Evolutionary conservation across 2,797 vertebrate genomes (phyloP).

Genomic region (Ceryle rudis): DNA sequence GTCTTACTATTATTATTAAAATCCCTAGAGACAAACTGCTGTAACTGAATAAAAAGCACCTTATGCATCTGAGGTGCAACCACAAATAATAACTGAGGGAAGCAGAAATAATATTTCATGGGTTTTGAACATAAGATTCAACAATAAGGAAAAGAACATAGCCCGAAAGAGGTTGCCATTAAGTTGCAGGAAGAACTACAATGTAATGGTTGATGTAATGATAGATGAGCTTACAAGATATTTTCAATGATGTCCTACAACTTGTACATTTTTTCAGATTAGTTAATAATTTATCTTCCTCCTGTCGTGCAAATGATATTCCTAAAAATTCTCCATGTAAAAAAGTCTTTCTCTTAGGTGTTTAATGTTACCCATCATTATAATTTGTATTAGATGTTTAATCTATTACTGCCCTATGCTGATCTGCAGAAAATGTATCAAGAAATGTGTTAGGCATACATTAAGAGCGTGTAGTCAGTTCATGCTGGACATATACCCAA

Average conservation of each 20-base stretch:
- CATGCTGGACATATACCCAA: neutral
- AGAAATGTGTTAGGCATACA: neutral
- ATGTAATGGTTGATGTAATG: neutral
- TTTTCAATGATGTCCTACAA: neutral
- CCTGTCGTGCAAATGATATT: neutral
- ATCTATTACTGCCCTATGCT: neutral
- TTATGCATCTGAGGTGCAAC: neutral
- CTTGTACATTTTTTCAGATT: neutral
- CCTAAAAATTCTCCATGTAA: neutral
- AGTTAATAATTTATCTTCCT: neutral
- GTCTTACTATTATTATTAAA: neutral
- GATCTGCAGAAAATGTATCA: neutral
- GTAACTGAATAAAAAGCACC: neutral
- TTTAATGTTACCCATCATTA: neutral
- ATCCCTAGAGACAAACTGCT: neutral
- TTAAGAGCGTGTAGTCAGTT: neutral
- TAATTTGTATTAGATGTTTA: neutral
- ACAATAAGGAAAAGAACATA: neutral
- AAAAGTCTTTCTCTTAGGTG: neutral
- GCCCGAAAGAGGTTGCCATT: neutral
- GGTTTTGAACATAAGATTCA: neutral
- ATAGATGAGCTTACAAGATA: neutral
- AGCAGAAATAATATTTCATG: neutral
- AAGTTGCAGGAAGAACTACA: neutral
- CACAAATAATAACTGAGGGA: conserved; percentile 29